Conservation (phyloP, 2,797 vertebrate genomes). For the Hyperoplus immaculatus region DNA sequence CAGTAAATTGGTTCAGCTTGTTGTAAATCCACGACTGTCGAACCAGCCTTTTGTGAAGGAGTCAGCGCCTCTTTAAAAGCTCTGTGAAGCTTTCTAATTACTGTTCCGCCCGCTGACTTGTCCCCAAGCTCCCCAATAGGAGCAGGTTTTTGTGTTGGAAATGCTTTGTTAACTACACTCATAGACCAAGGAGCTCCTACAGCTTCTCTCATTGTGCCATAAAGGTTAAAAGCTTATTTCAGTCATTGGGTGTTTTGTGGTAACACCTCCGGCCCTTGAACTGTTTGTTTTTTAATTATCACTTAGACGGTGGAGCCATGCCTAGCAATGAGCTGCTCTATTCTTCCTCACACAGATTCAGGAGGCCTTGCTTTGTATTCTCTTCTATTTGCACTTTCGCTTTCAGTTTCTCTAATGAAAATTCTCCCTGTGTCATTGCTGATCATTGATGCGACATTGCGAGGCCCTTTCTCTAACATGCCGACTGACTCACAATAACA, state of each 20-base stretch:
- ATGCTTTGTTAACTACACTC: background rate
- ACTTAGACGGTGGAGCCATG: conserved; percentile 36
- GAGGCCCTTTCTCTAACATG: conserved; percentile 18
- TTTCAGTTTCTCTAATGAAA: conserved; percentile 11
- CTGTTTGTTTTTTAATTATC: conserved; percentile 47
- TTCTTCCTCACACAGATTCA: conserved; percentile 19
- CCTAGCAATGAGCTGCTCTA: conserved; percentile 30
- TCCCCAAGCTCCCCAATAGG: background rate
- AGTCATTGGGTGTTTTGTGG: background rate
- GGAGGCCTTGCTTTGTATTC: background rate
- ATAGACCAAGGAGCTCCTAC: background rate
- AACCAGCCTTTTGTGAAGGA: background rate
- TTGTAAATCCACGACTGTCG: background rate
- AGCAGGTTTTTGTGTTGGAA: background rate
- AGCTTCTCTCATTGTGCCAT: background rate
- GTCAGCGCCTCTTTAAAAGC: conserved; percentile 1
- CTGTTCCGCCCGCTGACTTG: background rate
- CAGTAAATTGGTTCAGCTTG: background rate
- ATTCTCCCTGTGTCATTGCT: conserved; percentile 10
- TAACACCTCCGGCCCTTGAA: background rate
- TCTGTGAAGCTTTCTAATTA: background rate
- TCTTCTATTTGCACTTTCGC: conserved; percentile 14
- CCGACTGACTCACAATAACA: conserved; percentile 10
- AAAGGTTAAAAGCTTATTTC: background rate
- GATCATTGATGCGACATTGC: conserved; percentile 2